Evolutionary conservation across 1,140 invertebrate genomes (phyloP).

Genomic region (Tetramorium simillimum): DNA sequence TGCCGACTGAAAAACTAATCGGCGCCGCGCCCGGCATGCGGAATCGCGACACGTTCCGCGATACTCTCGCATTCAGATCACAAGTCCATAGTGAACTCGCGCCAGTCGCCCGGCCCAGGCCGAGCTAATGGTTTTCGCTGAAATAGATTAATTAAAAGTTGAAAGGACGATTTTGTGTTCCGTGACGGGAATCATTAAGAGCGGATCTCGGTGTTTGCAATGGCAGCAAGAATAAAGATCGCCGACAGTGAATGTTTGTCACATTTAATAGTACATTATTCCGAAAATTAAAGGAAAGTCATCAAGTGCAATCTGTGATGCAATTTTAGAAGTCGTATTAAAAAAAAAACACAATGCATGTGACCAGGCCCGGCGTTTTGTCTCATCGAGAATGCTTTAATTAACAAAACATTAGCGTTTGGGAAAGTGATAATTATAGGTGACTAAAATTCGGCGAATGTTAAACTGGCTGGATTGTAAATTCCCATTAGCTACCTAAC

Average conservation of each 20-base stretch:
- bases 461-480: conserved; percentile 20
- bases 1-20: conserved; percentile 26
- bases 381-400: conserved; percentile 5
- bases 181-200: not conserved
- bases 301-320: not conserved
- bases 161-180: not conserved
- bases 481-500: conserved; percentile 28
- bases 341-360: not conserved
- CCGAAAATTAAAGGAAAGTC: not conserved
- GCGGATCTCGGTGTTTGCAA: not conserved
- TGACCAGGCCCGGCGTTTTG: no score
- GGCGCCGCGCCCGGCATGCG: not conserved
- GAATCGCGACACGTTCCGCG: not conserved
- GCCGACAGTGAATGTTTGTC: not conserved
- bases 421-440: conserved; percentile 21
- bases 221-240: not conserved
- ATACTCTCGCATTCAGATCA: conserved; percentile 25
- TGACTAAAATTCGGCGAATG: not conserved
- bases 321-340: not conserved
- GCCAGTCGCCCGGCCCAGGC: not conserved
- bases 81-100: conserved; percentile 7
- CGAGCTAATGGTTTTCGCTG: not conserved
- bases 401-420: conserved; percentile 26
- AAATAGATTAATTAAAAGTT: conserved; percentile 16
- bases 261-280: not conserved